Base-by-base conservation (phyloP, 1,140 invertebrate genomes). In the Drosophila mayri region DNA sequence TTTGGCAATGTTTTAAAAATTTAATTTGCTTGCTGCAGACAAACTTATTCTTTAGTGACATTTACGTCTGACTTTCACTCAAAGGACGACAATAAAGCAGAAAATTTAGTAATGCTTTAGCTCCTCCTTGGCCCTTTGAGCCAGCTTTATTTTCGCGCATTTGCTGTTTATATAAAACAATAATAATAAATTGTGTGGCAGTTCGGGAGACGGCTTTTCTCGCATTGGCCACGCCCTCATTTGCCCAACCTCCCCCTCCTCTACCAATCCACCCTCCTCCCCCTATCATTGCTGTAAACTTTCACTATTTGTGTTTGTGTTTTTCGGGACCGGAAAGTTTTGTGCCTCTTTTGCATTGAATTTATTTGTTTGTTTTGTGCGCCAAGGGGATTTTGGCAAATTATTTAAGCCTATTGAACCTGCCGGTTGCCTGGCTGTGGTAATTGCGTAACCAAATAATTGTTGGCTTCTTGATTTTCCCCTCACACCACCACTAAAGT, bases 291-390 rank as follows among this genome's bases (percentile, higher is more conserved):
- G 46, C 57, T 88, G 67, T 68, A 66, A 85, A 75, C 74, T 88
- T 90, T 81, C 75, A 61, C 73, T 81, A 82, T 87, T 87, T 88
- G 77, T 81, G 54, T 81, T 75, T 81, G 57, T 70, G 60, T 83
- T 79, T 66, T 70, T 32, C 38, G 57, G 18, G 43, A 41, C 50
- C 58, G 40, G 63, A 88, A 88, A 80, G 78, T 90, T 84, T 63
- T 81, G 47, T 71, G 70, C 71, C 67, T 81, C 75, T 71, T 81
- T 85, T 85, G 52, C 66, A 66, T 90, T 70, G 74, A 88, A 88
- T 88, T 90, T 90, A 90, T 90, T 90, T 90, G 85, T 85, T 90
- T 90, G 71, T 81, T 90, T 90, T 77, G 49, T 61, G 77, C 54
- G 74, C 43, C 46, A 16, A 50, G 73, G 76, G 57, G 74, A 86